Evolutionary conservation across 2,113 vertebrate genomes (phyloP), one percentile per base, ranked within the genome.

Genomic region (Nothoprocta pentlandii): DNA sequence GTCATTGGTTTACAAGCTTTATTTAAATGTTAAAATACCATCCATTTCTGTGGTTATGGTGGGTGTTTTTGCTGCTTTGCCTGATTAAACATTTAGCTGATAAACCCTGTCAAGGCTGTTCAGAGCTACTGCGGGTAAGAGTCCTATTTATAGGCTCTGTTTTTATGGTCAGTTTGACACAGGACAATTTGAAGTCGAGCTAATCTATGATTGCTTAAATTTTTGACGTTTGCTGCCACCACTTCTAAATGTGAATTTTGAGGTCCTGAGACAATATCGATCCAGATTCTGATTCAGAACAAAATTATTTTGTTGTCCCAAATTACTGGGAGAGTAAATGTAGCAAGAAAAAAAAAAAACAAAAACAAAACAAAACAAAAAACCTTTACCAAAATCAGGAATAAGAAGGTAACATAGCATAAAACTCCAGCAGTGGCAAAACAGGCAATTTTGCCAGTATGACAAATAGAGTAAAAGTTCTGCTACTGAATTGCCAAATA

Each of bases 31-130:
- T 91, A 88, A 96, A 44, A 92, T 92, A 68, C 67, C 68, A 44
- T 58, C 64, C 78, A 91, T 93, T 94, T 47, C 84, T 95, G 66
- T 93, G 67, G 80, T 75, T 97, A 41, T 79, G 54, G 12, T 58
- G 54, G 30, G 54, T 17, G 51, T 90, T 68, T 94, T 92, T 94
- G 39, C 85, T 93, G 81, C 85, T 77, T 90, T 96, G 80, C 90
- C 88, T 94, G 92, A 92, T 96, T 95, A 96, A 97, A 92, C 89
- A 90, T 68, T 89, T 85, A 76, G 79, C 80, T 93, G 94, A 93
- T 96, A 96, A 95, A 92, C 77, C 41, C 81, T 85, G 78, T 96
- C 89, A 93, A 77, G 75, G 76, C 82, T 95, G 77, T 87, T 87
- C 56, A 85, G 74, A 92, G 69, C 59, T 90, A 11, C 70, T 77